These are phyloP conservation scores for Oreohelix idahoensis DNA, from an alignment of 1,140 invertebrate species.

Conservation along the genomic window DNA sequence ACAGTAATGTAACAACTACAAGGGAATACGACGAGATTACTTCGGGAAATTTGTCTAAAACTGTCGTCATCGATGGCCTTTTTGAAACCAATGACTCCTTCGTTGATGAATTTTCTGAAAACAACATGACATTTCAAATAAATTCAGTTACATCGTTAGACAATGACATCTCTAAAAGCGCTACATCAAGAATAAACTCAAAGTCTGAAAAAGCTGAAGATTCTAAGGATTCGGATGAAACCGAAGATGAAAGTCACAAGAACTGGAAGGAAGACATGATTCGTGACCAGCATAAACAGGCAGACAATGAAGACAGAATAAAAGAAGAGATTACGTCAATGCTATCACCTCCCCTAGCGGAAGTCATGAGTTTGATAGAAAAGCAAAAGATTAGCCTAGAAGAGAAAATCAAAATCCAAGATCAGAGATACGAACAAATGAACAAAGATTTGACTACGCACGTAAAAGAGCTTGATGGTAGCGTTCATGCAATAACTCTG, in stretches of 20 bases:
- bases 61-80: not conserved
- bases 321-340: constrained; percentile 41
- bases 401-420: constrained; percentile 35
- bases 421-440: constrained; percentile 19
- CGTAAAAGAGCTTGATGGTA: constrained; percentile 18
- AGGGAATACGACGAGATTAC: not conserved
- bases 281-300: constrained; percentile 31
- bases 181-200: not conserved
- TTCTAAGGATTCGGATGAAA: not conserved
- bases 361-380: constrained; percentile 41
- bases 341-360: constrained; percentile 42
- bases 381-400: constrained; percentile 40
- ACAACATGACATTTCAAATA: not conserved
- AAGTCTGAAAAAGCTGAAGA: not conserved
- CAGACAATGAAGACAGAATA: constrained; percentile 38
- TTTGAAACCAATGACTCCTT: constrained; percentile 40
- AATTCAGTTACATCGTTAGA: not conserved
- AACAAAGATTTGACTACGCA: not conserved
- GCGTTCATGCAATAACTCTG: constrained; percentile 26
- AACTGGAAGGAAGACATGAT: constrained; percentile 42
- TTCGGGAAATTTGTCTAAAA: not conserved
- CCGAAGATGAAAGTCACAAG: not conserved
- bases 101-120: not conserved
- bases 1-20: not conserved
- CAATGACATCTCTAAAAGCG: not conserved